Percentiles rank a stretch among this genome's conserved stretches.
phyloP scores from a whole-genome alignment of 2,888 invertebrate species.

The Micropterix aruncella region DNA sequence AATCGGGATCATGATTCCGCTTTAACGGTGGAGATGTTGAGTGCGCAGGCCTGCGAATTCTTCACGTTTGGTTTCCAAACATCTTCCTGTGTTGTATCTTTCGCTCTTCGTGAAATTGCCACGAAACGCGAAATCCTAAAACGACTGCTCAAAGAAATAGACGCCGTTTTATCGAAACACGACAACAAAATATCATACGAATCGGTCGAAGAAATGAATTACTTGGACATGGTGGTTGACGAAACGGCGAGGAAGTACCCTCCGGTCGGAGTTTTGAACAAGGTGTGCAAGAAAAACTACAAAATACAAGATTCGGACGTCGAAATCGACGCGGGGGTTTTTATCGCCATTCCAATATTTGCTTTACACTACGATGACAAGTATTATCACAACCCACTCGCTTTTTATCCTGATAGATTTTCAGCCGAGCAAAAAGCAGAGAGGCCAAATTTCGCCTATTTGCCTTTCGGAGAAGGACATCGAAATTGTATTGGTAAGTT shows the following conservation, averaged over 20 bases:
- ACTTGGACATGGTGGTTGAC: neutral
- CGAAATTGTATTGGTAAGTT: slow-evolving; percentile 15
- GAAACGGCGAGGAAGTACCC: neutral
- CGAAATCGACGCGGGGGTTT: slow-evolving; percentile 16
- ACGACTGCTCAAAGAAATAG: neutral
- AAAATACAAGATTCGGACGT: slow-evolving; percentile 14
- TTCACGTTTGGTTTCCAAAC: neutral
- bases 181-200: neutral
- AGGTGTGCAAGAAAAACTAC: slow-evolving; percentile 15
- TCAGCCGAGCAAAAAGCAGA: slow-evolving; percentile 14
- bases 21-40: neutral
- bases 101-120: neutral
- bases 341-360: slow-evolving; percentile 17
- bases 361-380: slow-evolving; percentile 18
- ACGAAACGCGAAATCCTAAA: neutral
- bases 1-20: neutral
- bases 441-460: slow-evolving; percentile 14
- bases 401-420: slow-evolving; percentile 21
- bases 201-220: neutral
- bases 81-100: neutral
- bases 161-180: neutral
- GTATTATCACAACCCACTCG: slow-evolving; percentile 18
- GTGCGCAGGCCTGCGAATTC: neutral
- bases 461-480: slow-evolving; percentile 17
- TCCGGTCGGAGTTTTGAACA: slow-evolving; percentile 7